phyloP scores from a whole-genome alignment of 2,797 vertebrate genomes.

The Capromys pilorides region DNA sequence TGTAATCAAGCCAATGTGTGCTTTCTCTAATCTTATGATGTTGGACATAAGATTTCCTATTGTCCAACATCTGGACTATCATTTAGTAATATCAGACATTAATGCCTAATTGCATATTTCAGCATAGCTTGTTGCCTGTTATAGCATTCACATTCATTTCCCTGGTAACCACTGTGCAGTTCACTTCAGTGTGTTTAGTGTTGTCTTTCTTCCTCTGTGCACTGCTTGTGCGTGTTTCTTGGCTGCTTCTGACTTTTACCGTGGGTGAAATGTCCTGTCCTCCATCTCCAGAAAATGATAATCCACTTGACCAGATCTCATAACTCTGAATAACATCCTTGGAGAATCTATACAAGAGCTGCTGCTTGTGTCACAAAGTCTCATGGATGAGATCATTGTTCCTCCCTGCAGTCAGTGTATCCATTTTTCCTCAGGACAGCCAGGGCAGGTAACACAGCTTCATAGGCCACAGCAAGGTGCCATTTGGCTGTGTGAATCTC shows the following conservation, averaged over 20 bases:
- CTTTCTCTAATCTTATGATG: background rate
- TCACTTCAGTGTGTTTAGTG: background rate
- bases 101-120: background rate
- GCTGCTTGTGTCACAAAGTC: background rate
- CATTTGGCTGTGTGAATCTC: background rate
- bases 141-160: background rate
- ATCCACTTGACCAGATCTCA: background rate
- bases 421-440: background rate
- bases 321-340: background rate
- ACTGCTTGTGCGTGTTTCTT: background rate
- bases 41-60: background rate
- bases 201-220: background rate
- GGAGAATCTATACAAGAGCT: background rate
- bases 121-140: background rate
- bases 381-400: background rate
- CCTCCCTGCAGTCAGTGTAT: background rate
- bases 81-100: background rate
- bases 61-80: fast-evolving
- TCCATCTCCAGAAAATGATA: background rate
- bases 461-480: background rate
- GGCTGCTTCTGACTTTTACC: background rate
- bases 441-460: background rate
- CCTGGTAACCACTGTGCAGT: background rate
- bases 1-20: background rate
- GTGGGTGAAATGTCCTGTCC: background rate